Evolutionary conservation across 2,888 invertebrate genomes (phyloP), one percentile per base, ranked within the genome.

Genomic region (Euspilapteryx auroguttella): DNA sequence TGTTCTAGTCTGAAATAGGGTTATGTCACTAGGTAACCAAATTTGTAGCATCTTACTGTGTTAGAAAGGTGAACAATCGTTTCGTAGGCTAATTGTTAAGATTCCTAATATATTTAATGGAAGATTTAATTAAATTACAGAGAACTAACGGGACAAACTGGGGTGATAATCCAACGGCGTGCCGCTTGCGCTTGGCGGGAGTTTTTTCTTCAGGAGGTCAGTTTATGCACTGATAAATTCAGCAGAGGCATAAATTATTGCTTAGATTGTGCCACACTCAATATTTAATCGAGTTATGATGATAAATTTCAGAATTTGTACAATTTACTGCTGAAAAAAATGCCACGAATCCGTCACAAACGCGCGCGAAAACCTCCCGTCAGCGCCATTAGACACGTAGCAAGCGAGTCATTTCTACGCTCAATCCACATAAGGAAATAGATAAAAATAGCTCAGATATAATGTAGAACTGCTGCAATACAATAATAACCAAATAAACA

Each of bases 301-400:
- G n/a, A n/a, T n/a, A n/a, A n/a, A n/a, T n/a, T n/a, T n/a, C n/a
- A n/a, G n/a, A n/a, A n/a, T n/a, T n/a, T n/a, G n/a, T n/a, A n/a
- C n/a, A n/a, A n/a, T n/a, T n/a, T n/a, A n/a, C 5, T 68, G 64
- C 55, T 47, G 38, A 51, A 71, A 73, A 66, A 69, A 63, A 65
- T 75, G 75, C 75, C 75, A 75, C 73, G 75, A 75, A 73, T 62
- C 64, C 65, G 69, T 64, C 65, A 64, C 56, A 71, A 69, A 69
- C 75, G 76, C 75, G 77, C 77, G 77, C 76, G 73, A 76, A 76
- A 71, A 63, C 51, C 56, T 66, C 49, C n/a, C 65, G 63, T 69
- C 68, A 69, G 62, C 76, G 76, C 77, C 76, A 77, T 77, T 77
- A 68, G 69, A 77, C 76, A 77, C 76, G 76, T 77, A 71, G 76